phyloP scores from a whole-genome alignment of 2,888 invertebrate genomes.

The Eudasyphora cyanicolor region DNA sequence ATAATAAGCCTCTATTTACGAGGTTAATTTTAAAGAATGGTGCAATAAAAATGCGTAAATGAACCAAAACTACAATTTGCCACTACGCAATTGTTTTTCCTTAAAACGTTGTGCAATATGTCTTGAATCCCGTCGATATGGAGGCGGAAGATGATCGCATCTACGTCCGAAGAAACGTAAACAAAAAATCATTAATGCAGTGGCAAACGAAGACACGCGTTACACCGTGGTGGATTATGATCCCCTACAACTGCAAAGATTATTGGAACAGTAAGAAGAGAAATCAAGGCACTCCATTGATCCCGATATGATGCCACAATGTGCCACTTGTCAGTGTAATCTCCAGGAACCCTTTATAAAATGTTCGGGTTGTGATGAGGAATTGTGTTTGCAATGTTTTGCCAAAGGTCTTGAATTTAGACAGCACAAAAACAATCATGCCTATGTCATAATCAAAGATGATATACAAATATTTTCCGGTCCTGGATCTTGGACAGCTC shows the following conservation, averaged over 20 bases:
- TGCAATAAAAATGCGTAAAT: no score
- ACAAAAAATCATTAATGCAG: constrained; percentile 58
- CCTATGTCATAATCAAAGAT: constrained; percentile 86
- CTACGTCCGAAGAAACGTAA: constrained; percentile 50
- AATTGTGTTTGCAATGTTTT: constrained; percentile 89
- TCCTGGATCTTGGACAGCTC: constrained; percentile 86
- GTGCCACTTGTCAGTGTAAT: constrained; percentile 72
- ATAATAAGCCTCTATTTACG: no score
- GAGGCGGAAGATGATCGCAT: constrained; percentile 91
- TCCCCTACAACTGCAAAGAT: constrained; percentile 57
- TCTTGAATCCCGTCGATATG: constrained; percentile 85
- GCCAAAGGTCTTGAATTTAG: constrained; percentile 87
- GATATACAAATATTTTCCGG: constrained; percentile 87
- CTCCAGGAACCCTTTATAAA: constrained; percentile 86
- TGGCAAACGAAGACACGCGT: constrained; percentile 65
- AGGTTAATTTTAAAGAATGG: no score
- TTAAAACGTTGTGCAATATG: no score
- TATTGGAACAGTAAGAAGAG: constrained; percentile 44
- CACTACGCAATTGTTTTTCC: no score
- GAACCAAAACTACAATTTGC: no score
- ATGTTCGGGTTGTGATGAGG: constrained; percentile 86
- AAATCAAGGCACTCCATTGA: neutral
- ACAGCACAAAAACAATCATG: constrained; percentile 87
- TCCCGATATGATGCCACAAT: constrained; percentile 52
- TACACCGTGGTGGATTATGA: constrained; percentile 69